These are phyloP conservation scores for Meloe dianella DNA, from an alignment of 2,888 invertebrate genomes.

Conservation along the genomic window DNA sequence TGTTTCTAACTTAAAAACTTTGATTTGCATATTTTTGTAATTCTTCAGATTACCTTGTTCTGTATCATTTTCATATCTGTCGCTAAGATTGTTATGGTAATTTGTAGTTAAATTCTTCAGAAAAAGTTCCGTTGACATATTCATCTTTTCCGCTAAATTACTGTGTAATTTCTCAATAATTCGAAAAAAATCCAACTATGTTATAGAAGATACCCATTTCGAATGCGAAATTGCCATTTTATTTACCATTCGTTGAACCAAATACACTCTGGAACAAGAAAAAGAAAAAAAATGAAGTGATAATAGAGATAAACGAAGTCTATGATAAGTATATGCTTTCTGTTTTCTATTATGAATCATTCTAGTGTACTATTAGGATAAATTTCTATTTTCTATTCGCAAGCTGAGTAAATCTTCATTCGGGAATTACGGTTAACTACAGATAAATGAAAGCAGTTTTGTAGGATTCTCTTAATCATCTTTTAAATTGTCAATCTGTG, in stretches of 20 bases:
- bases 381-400: not conserved
- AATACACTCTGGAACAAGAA: not conserved
- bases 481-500: no score
- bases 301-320: no score
- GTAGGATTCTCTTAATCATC: no score
- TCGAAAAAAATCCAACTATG: not conserved
- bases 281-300: no score
- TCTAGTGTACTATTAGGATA: not conserved
- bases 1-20: no score
- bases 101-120: slow-evolving; percentile 11
- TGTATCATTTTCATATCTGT: slow-evolving; percentile 9
- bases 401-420: not conserved
- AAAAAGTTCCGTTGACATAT: slow-evolving; percentile 21
- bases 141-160: slow-evolving; percentile 13
- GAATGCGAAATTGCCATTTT: not conserved
- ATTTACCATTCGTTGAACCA: not conserved
- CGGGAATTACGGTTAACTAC: no score
- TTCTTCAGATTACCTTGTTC: slow-evolving; percentile 10
- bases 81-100: not conserved
- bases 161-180: not conserved
- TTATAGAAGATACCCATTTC: not conserved
- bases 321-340: no score
- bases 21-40: not conserved
- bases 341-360: no score
- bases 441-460: no score